A percentile compares a stretch with the other conserved stretches of the same genome.
phyloP scores from a whole-genome alignment of 1,140 invertebrate species.

The Latrodectus geometricus region DNA sequence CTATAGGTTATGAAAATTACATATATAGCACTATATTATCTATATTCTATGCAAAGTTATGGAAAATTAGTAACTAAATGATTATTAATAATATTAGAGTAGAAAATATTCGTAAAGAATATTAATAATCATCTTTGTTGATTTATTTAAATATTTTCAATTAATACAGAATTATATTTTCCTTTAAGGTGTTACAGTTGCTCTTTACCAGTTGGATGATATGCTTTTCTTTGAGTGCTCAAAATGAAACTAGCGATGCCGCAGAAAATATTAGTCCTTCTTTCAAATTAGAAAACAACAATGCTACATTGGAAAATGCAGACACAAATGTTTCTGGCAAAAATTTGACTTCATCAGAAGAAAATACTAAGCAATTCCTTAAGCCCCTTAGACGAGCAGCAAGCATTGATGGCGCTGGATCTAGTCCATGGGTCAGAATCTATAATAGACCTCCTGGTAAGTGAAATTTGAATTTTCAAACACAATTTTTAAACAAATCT shows the following conservation, averaged over 20 bases:
- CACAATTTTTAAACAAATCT: not conserved
- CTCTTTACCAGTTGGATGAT: slow-evolving; percentile 21
- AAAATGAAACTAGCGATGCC: not conserved
- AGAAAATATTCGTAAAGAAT: not conserved
- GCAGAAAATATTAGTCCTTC: not conserved
- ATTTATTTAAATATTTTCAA: not conserved
- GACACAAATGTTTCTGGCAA: not conserved
- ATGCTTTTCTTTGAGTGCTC: not conserved
- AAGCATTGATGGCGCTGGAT: slow-evolving; percentile 24
- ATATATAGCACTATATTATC: not conserved
- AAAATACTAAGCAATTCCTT: slow-evolving; percentile 8
- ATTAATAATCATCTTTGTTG: not conserved
- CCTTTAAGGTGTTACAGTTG: slow-evolving; percentile 8
- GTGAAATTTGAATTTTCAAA: not conserved
- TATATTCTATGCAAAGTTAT: not conserved
- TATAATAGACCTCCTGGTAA: slow-evolving; percentile 45
- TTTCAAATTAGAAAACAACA: not conserved
- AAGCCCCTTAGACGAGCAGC: slow-evolving; percentile 35
- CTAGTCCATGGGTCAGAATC: slow-evolving; percentile 44
- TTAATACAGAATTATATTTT: not conserved
- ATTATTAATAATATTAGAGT: not conserved
- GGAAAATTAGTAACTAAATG: not conserved
- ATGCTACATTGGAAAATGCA: not conserved
- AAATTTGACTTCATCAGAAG: not conserved
- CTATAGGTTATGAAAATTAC: not conserved